Percentiles rank a stretch among this genome's conserved stretches.
phyloP scores from a whole-genome alignment of 2,797 vertebrate genomes.

The Microtus californicus region DNA sequence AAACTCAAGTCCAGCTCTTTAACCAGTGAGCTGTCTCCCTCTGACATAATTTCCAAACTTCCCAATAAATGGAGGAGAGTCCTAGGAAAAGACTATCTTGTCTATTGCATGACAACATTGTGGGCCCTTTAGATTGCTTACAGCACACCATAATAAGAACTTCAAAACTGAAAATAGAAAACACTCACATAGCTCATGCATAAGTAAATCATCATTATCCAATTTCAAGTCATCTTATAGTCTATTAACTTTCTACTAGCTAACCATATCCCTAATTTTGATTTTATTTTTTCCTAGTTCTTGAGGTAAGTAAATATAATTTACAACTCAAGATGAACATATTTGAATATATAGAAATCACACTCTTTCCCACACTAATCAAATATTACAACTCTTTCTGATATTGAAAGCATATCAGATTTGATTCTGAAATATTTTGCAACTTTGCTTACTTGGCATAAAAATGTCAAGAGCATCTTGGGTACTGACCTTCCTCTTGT shows the following conservation, averaged over 20 bases:
- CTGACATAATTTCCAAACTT: background rate
- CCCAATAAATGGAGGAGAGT: background rate
- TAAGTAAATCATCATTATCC: background rate
- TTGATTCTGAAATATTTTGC: conserved; percentile 7
- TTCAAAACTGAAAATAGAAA: conserved; percentile 16
- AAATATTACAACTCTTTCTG: conserved; percentile 8
- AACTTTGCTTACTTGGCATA: background rate
- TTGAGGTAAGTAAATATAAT: conserved; percentile 44
- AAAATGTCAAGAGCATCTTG: conserved; percentile 17
- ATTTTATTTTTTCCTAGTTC: conserved; percentile 49
- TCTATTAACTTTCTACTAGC: background rate
- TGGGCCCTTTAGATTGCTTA: background rate
- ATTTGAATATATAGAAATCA: background rate
- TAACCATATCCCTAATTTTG: background rate
- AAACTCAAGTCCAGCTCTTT: background rate
- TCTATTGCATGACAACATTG: background rate
- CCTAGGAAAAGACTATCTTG: background rate
- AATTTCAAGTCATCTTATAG: conserved; percentile 48
- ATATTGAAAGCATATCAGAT: background rate
- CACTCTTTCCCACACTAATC: conserved; percentile 39
- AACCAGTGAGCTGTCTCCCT: background rate
- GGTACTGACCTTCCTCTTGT: background rate
- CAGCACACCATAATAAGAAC: background rate
- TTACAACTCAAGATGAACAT: background rate
- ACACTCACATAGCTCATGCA: background rate